Evolutionary conservation across 2,888 invertebrate species (phyloP).

Genomic region (Macrophya alboannulata): DNA sequence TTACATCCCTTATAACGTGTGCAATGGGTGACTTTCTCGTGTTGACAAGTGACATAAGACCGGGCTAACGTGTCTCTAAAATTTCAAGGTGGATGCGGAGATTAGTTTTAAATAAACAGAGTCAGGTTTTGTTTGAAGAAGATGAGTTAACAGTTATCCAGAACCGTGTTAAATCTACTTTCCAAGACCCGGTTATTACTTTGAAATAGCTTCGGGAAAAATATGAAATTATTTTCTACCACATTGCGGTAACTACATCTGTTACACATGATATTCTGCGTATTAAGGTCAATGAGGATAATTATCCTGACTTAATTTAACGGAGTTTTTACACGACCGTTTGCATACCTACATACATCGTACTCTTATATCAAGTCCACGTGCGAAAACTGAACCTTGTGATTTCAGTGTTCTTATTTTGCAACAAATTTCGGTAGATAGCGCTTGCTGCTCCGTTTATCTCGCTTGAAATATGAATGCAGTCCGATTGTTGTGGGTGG

Average conservation of each 20-base stretch:
- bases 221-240: background rate
- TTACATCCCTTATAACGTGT: background rate
- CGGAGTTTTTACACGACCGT: background rate
- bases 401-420: background rate
- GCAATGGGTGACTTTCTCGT: background rate
- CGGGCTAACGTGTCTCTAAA: background rate
- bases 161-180: background rate
- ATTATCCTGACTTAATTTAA: background rate
- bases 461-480: background rate
- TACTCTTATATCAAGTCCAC: background rate
- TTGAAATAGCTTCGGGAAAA: background rate
- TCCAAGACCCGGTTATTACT: background rate
- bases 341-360: background rate
- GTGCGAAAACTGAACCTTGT: background rate
- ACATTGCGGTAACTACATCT: background rate
- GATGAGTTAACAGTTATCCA: slow-evolving; percentile 12
- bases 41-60: background rate
- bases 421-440: background rate
- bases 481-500: background rate
- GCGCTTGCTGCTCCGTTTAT: background rate
- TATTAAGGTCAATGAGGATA: background rate
- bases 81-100: background rate
- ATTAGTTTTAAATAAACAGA: background rate
- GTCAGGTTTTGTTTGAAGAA: background rate
- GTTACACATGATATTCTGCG: background rate